Evolutionary conservation across 2,113 vertebrate genomes (phyloP), one percentile per base, ranked within the genome.

Genomic region (Sinosuthora webbiana): DNA sequence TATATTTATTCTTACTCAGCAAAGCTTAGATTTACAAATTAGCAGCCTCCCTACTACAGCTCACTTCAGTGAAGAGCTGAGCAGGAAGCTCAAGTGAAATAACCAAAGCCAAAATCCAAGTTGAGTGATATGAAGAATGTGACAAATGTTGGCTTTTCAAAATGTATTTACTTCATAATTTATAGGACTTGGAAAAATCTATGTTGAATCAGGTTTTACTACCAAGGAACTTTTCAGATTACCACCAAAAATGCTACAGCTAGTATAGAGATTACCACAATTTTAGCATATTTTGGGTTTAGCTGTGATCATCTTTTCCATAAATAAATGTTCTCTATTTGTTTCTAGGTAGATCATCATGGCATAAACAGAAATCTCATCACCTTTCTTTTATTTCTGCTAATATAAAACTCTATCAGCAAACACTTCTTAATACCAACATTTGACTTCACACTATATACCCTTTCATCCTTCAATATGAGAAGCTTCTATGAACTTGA

Each of bases 141-240:
- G 35, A 80, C 27, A 88, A 39, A 70, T 31, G 13, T 31, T 85
- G 45, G 37, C 31, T 91, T 88, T n/a, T 74, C 49, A 60, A 79
- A 79, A 91, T 50, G 28, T 20, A 31, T 65, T 63, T 44, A 67
- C 22, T 65, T 83, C 49, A 63, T 70, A 17, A 75, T 74, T 86
- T 28, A 52, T 7, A 55, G 56, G 25, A 41, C 18, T 80, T 77
- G 11, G 53, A 86, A 83, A 91, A 83, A 52, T 25, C n/a, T 25
- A 23, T 21, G 16, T 82, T 76, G 80, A 79, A 90, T 31, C 8
- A 55, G 10, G 15, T 44, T 92, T 89, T 56, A n/a, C 44, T 76
- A 57, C 8, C 39, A 31, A 71, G 89, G 49, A 96, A 96, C 95
- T 95, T 97, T 95, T 96, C 94, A 96, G 94, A 79, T 96, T 95